Conservation (phyloP, 92 coral and sea anemone genomes). For the Blastomussa wellsi region DNA sequence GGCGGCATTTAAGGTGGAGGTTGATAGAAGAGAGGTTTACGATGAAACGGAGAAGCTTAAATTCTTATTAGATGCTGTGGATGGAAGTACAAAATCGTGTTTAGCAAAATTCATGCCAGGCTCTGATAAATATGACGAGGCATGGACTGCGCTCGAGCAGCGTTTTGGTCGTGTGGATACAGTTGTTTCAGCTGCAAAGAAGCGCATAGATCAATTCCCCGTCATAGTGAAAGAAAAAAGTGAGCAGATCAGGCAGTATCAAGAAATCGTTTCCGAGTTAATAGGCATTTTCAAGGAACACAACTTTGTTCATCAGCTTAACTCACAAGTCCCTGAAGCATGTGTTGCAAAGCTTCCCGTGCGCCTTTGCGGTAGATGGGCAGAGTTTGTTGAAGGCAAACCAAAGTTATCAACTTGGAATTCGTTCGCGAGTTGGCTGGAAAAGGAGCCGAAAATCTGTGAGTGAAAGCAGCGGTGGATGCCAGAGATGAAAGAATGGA, state of each 20-base stretch:
- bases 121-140: slow-evolving; percentile 3
- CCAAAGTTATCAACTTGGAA: slow-evolving; percentile 11
- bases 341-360: slow-evolving; percentile 25
- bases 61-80: slow-evolving; percentile 29
- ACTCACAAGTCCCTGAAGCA: slow-evolving; percentile 34
- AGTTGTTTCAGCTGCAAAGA: slow-evolving; percentile 14
- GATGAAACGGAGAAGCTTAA: slow-evolving; percentile 2
- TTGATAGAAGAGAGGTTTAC: not conserved
- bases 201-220: slow-evolving; percentile 17
- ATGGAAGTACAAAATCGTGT: slow-evolving; percentile 11
- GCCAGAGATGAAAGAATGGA: not conserved
- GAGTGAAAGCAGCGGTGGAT: slow-evolving; percentile 19
- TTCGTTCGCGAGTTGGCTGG: slow-evolving; percentile 11
- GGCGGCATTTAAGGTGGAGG: slow-evolving; percentile 15
- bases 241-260: slow-evolving; percentile 28
- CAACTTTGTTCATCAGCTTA: slow-evolving; percentile 23
- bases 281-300: slow-evolving; percentile 32
- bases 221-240: slow-evolving; percentile 6
- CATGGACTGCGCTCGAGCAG: slow-evolving; percentile 23
- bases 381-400: slow-evolving; percentile 10
- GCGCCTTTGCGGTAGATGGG: slow-evolving; percentile 34
- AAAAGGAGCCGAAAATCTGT: not conserved
- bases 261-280: slow-evolving; percentile 30
- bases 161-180: slow-evolving; percentile 41
- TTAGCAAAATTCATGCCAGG: slow-evolving; percentile 42